Base-by-base conservation (phyloP, 2,888 invertebrate species). In the Antheraea assamensis region DNA sequence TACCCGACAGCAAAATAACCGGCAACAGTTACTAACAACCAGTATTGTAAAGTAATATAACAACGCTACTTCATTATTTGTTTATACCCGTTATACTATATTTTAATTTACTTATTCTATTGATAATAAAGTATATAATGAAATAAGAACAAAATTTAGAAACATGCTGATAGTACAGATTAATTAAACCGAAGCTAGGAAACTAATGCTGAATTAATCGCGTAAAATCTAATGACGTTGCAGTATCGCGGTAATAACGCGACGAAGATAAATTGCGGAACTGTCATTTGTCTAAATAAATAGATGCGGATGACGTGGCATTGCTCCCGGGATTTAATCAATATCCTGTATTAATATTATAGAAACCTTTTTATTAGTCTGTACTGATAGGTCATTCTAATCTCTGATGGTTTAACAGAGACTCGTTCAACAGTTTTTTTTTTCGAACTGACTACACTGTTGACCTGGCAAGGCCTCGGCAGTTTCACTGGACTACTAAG, bases 251-350 rank as follows among this genome's bases (percentile, higher is more conserved):
- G 68, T 35, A 68, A 68, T 68, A 68, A 68, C 68, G 68, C 35
- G 68, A 68, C 35, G 68, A 68, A 68, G 68, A 68, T 68, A 68
- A 68, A 68, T 68, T 35, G n/a, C 68, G 35, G 35, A 35, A 35
- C 68, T 68, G 35, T 35, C 68, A 68, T 68, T 68, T 68, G 68
- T 68, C 68, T 68, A 68, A 31, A 35, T 35, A 68, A 68, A 68
- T 68, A 68, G 31, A 68, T 68, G 68, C 35, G n/a, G n/a, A 35
- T 68, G 68, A 68, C 35, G 31, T 21, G 8, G 66, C 35, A 35
- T 68, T 68, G 68, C 35, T n/a, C 35, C 35, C 68, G 21, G 35
- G n/a, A 10, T 21, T 8, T 2, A n/a, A 35, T 68, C 10, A 35
- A 68, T 35, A 68, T 35, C 35, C 61, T 15, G 17, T 64, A 30